Evolutionary conservation across 2,888 invertebrate genomes (phyloP).

Genomic region (Drosophila falleni): DNA sequence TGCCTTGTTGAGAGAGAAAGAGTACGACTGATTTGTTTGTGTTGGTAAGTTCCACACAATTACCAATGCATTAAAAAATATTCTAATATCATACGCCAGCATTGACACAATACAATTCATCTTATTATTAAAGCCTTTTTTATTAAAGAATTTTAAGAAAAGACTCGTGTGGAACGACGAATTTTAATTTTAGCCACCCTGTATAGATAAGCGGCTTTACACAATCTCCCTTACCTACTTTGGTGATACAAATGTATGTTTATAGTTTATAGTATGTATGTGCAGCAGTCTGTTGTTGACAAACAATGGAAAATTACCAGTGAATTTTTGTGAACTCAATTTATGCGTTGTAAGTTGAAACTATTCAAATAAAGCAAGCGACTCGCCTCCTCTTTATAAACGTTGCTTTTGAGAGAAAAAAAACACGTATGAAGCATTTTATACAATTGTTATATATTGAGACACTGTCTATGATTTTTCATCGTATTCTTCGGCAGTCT

Average conservation of each 20-base stretch:
- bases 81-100: background rate
- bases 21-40: background rate
- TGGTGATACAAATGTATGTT: background rate
- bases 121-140: too few species aligned
- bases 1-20: too few species aligned
- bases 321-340: background rate
- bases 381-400: background rate
- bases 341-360: background rate
- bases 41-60: background rate
- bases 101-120: background rate
- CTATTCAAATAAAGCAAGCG: background rate
- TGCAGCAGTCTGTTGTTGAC: slow-evolving; percentile 4
- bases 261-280: background rate
- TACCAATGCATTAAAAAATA: background rate
- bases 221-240: background rate
- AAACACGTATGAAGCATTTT: background rate
- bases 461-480: background rate
- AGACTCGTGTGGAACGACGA: background rate
- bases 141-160: background rate
- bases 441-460: background rate
- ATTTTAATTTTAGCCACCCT: slow-evolving; percentile 6
- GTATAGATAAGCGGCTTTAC: background rate
- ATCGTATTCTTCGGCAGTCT: background rate
- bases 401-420: background rate
- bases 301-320: slow-evolving; percentile 15